phyloP scores from a whole-genome alignment of 2,797 vertebrate genomes.

The Poecilia velifera region DNA sequence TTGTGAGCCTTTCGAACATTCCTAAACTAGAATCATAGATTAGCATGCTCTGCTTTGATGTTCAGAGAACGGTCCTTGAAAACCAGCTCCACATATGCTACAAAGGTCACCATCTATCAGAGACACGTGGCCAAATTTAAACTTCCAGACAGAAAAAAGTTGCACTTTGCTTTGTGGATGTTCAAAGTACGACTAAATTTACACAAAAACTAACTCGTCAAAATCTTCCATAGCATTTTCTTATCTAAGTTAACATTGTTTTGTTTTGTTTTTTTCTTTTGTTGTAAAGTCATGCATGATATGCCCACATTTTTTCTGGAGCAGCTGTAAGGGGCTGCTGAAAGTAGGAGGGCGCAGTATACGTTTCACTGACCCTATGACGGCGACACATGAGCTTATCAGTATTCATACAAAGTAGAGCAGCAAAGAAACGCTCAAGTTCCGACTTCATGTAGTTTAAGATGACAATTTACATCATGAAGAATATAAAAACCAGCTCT shows the following conservation, averaged over 20 bases:
- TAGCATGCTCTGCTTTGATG: neutral
- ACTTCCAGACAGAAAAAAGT: neutral
- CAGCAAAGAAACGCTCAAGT: neutral
- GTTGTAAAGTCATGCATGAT: neutral
- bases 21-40: neutral
- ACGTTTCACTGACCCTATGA: constrained; percentile 20
- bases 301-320: neutral
- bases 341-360: neutral
- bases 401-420: neutral
- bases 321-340: neutral
- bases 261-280: neutral
- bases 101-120: neutral
- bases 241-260: neutral
- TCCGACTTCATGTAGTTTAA: neutral
- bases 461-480: neutral
- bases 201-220: neutral
- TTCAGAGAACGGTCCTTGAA: neutral
- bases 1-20: neutral
- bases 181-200: neutral
- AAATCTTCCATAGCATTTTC: neutral
- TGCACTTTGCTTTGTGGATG: neutral
- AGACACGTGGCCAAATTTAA: neutral
- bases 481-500: neutral
- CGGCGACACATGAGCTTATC: constrained; percentile 14
- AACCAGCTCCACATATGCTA: neutral